A percentile compares a stretch with the other conserved stretches of the same genome.
phyloP scores from a whole-genome alignment of 2,888 invertebrate species.

The Tholera decimalis region DNA sequence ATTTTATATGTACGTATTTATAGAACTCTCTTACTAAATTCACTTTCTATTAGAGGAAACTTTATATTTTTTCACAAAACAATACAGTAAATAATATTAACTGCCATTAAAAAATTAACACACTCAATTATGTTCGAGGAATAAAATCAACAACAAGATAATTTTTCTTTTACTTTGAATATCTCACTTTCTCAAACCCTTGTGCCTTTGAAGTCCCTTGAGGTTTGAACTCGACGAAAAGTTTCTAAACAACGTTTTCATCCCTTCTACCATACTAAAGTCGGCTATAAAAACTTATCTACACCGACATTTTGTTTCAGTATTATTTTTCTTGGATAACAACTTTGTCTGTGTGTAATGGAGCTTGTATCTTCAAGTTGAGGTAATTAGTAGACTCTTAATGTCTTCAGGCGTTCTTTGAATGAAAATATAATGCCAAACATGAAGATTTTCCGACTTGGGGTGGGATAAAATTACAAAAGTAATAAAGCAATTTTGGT shows the following conservation, averaged over 20 bases:
- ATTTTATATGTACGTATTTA: too few relatives aligned
- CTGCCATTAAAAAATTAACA: too few relatives aligned
- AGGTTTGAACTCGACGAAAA: constrained; percentile 38
- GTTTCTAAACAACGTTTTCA: constrained; percentile 48
- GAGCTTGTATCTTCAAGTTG: constrained; percentile 67
- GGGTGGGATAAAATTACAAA: neutral
- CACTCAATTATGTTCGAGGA: too few relatives aligned
- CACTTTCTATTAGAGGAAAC: too few relatives aligned
- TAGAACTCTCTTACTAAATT: too few relatives aligned
- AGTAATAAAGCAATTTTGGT: neutral
- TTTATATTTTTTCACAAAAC: too few relatives aligned
- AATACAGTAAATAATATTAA: too few relatives aligned
- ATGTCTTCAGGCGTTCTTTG: constrained; percentile 12
- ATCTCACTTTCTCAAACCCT: constrained; percentile 14
- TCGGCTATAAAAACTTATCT: constrained; percentile 51
- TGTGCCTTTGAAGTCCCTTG: constrained; percentile 38
- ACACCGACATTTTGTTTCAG: constrained; percentile 41
- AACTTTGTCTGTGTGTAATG: constrained; percentile 66
- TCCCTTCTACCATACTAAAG: constrained; percentile 24
- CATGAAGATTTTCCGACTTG: neutral
- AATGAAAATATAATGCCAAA: neutral
- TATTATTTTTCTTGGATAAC: constrained; percentile 57
- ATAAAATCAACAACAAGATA: constrained; percentile 1
- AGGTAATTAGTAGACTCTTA: constrained; percentile 63
- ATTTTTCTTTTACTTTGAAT: constrained; percentile 2